Evolutionary conservation across 2,113 vertebrate species (phyloP), one percentile per base, ranked within the genome.

Genomic region (Boulengeromyrus knoepffleri): DNA sequence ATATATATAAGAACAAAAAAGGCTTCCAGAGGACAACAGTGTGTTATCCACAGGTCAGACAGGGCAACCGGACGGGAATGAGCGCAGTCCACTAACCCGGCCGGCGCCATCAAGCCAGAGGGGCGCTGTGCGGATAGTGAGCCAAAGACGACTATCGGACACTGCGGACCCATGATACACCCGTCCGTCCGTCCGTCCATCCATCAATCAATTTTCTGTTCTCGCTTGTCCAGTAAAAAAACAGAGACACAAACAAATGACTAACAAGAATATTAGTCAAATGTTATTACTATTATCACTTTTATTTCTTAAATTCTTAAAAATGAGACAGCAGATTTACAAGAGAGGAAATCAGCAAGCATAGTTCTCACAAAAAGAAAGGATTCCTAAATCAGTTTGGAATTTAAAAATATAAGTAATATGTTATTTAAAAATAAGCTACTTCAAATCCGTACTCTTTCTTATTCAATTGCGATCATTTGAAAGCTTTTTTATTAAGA

Each of bases 21-120:
- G 91, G 87, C 74, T 84, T 0, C 90, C 87, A 87, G 17, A 46
- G 90, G 92, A 89, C 91, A 93, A 46, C 9, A 9, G 42, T 91
- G 80, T 88, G 89, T 93, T 93, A 91, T 89, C 89, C 89, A 90
- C 91, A 91, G 89, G 90, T 90, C 93, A 92, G 80, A 89, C 92
- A 80, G 88, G 74, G 45, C 74, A 90, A 88, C 86, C 56, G 88
- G 53, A 49, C 83, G 89, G 89, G 53, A 92, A 56, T 90, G 90
- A 88, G 92, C 77, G 89, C 91, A 94, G 21, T 95, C 94, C 92
- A 92, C 93, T 92, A 90, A 92, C 21, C 21, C 70, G 56, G 62
- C 89, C 77, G 80, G 90, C 92, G 91, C 53, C 74, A 92, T 94
- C 92, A 90, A 66, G 92, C 92, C 87, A 89, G 94, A 94, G 95